phyloP scores from a whole-genome alignment of 2,888 invertebrate genomes.

The Ectobius pallidus region DNA sequence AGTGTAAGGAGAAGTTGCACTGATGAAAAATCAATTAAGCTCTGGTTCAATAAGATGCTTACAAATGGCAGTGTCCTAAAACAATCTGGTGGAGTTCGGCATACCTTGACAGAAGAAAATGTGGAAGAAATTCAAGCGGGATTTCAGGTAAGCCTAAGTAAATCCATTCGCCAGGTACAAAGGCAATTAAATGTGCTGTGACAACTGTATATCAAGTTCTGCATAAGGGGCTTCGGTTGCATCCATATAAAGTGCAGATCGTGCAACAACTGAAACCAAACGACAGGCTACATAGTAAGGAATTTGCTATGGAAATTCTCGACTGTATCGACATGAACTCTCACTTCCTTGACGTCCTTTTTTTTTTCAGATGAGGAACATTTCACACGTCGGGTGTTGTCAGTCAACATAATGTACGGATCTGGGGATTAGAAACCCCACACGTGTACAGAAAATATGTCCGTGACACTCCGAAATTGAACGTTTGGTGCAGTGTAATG shows the following conservation, averaged over 20 bases:
- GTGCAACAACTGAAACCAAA: background rate
- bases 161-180: no score
- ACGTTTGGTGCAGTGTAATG: background rate
- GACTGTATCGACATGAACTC: background rate
- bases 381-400: background rate
- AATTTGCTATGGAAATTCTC: no score
- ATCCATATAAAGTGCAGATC: background rate
- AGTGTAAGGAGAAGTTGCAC: no score
- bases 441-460: background rate
- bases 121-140: background rate
- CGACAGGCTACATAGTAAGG: background rate
- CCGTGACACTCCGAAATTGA: background rate
- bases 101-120: background rate
- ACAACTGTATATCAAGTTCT: background rate
- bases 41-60: background rate
- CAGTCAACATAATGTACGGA: background rate
- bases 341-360: background rate
- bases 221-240: no score
- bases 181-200: no score
- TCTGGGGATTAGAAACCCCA: background rate
- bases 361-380: background rate
- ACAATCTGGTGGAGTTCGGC: no score
- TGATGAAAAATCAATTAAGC: background rate
- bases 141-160: background rate
- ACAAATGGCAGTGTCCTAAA: no score